phyloP scores from a whole-genome alignment of 2,888 invertebrate genomes.

The Sesia apiformis region DNA sequence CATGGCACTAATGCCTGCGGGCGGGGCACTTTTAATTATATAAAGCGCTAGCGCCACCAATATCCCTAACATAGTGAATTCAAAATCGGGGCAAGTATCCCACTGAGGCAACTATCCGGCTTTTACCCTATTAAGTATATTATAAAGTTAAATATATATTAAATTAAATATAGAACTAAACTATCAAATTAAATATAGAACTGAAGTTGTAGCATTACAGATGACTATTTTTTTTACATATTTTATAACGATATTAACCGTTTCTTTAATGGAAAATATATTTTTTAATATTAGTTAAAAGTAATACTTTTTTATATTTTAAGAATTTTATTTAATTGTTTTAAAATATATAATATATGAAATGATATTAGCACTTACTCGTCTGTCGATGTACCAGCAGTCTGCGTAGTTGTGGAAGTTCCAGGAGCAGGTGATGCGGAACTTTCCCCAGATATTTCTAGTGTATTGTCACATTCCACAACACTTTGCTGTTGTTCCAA shows the following conservation, averaged over 20 bases:
- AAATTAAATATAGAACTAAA: neutral
- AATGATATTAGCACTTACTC: conserved; percentile 13
- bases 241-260: conserved; percentile 1
- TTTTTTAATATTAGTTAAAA: conserved; percentile 1
- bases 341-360: conserved; percentile 9
- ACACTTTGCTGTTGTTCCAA: conserved; percentile 11
- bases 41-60: too few relatives aligned
- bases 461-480: conserved; percentile 11
- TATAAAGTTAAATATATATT: too few relatives aligned
- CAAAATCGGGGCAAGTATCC: too few relatives aligned
- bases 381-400: conserved; percentile 12
- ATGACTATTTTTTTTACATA: neutral
- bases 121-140: neutral
- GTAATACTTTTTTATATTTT: conserved; percentile 2
- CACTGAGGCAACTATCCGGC: too few relatives aligned
- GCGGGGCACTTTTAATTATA: too few relatives aligned
- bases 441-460: conserved; percentile 12
- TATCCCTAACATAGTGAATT: too few relatives aligned
- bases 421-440: conserved; percentile 9
- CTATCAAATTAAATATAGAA: neutral
- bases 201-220: neutral
- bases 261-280: conserved; percentile 1
- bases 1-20: too few relatives aligned
- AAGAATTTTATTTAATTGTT: neutral
- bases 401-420: conserved; percentile 5